Conservation (phyloP, 2,797 vertebrate genomes). For the Martes flavigula region DNA sequence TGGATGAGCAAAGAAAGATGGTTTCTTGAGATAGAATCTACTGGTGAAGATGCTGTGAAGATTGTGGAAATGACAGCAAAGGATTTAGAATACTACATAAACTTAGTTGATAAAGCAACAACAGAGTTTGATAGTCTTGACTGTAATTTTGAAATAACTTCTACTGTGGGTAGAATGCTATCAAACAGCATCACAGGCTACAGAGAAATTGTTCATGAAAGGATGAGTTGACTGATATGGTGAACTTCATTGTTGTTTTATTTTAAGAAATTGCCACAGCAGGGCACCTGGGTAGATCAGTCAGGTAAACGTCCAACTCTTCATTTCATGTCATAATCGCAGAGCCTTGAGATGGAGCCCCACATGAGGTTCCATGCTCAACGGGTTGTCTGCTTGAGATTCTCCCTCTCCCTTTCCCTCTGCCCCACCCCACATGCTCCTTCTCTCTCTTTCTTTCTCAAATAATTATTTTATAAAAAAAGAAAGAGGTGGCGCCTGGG, state of each 20-base stretch:
- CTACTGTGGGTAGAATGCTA: neutral
- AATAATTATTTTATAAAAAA: neutral
- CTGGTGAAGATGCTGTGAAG: neutral
- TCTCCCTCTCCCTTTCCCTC: neutral
- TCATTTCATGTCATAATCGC: neutral
- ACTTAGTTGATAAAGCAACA: neutral
- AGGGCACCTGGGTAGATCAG: neutral
- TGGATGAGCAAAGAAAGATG: neutral
- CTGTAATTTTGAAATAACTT: neutral
- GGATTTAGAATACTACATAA: neutral
- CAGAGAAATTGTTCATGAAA: neutral
- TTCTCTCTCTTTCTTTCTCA: neutral
- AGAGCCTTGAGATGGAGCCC: neutral
- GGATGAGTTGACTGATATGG: neutral
- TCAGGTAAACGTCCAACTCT: neutral
- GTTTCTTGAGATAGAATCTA: neutral
- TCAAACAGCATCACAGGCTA: neutral
- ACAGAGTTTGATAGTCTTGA: neutral
- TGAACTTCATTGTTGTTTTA: neutral
- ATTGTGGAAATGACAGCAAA: neutral
- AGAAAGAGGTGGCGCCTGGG: no score
- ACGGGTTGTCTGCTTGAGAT: neutral
- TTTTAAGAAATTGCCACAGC: neutral
- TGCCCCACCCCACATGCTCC: neutral
- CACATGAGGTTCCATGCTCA: neutral